A percentile compares a stretch with the other conserved stretches of the same genome.
These are phyloP conservation scores for Ichneumon xanthorius DNA, from an alignment of 2,888 invertebrate genomes.

Conservation along the genomic window DNA sequence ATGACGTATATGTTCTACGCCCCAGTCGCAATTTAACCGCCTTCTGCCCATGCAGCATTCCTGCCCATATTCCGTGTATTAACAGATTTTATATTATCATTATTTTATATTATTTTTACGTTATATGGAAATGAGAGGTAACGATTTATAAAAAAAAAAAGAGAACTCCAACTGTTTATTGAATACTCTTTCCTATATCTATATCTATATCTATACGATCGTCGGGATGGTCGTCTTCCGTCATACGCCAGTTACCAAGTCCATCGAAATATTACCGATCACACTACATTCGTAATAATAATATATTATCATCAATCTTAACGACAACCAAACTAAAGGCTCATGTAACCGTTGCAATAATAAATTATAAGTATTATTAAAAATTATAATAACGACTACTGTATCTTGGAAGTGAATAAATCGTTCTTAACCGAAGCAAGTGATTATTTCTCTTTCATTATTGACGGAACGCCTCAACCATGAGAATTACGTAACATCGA, in stretches of 20 bases:
- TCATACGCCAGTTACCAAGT: too few species aligned
- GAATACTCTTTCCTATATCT: too few species aligned
- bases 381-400: background rate
- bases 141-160: background rate
- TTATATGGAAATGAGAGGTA: background rate
- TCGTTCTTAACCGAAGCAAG: too few species aligned
- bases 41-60: conserved; percentile 2
- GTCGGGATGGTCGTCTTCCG: too few species aligned
- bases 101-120: background rate
- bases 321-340: background rate
- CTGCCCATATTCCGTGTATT: background rate
- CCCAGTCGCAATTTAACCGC: conserved; percentile 3
- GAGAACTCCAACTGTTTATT: background rate
- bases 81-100: conserved; percentile 19
- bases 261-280: too few species aligned
- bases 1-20: conserved; percentile 39
- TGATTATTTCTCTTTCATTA: background rate
- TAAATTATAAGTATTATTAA: too few species aligned
- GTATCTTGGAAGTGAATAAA: too few species aligned
- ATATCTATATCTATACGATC: too few species aligned
- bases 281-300: background rate
- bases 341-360: too few species aligned
- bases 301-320: background rate
- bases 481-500: background rate
- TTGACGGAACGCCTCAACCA: background rate